A percentile compares a stretch with the other conserved stretches of the same genome.
These are phyloP conservation scores for Plemyria rubiginata DNA, from an alignment of 2,888 invertebrate genomes.

Conservation along the genomic window DNA sequence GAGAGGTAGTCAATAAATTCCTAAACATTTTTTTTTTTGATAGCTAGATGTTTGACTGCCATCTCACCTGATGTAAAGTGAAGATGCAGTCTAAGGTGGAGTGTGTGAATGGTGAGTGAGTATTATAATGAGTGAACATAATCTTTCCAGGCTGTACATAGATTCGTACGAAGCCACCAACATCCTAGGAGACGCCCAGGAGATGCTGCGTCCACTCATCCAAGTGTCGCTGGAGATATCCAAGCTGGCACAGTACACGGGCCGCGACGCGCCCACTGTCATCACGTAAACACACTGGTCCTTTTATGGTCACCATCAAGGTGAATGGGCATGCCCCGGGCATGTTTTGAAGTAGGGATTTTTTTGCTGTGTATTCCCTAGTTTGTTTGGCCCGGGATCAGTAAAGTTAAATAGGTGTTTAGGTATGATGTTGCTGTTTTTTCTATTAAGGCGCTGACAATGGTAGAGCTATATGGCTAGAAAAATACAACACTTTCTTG, in stretches of 20 bases:
- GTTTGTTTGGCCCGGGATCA: not conserved
- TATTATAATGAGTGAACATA: no score
- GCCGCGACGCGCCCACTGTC: conserved; percentile 96
- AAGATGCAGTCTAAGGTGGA: no score
- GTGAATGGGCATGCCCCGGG: not conserved
- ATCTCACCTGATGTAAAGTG: no score
- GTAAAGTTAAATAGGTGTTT: conserved; percentile 12
- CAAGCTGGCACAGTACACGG: conserved; percentile 92
- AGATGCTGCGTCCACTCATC: conserved; percentile 94
- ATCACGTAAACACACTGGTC: conserved; percentile 89
- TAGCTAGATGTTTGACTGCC: no score
- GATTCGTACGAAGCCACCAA: conserved; percentile 95
- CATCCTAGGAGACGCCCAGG: conserved; percentile 87
- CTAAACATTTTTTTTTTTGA: no score
- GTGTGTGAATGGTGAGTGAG: no score
- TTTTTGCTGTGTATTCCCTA: not conserved
- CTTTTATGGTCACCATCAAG: not conserved
- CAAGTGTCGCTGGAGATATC: conserved; percentile 94
- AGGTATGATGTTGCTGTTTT: not conserved
- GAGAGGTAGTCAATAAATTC: no score
- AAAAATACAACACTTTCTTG: no score
- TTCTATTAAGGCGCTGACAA: no score
- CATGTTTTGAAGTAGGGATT: not conserved
- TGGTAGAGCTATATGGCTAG: no score
- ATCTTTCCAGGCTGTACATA: conserved; percentile 89